Evolutionary conservation across 2,888 invertebrate species (phyloP).

Genomic region (Epirrita christyi): DNA sequence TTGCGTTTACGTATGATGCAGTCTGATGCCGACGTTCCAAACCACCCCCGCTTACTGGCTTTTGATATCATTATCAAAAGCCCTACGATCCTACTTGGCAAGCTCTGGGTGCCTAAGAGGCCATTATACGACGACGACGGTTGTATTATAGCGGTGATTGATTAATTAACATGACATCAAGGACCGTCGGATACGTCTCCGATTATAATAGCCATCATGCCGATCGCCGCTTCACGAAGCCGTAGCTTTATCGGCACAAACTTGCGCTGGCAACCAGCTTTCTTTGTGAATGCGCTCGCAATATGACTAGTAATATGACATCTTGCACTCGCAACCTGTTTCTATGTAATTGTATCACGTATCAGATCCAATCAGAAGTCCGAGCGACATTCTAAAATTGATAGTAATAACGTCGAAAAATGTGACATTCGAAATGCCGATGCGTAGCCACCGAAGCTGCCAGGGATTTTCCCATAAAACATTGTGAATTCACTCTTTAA

Average conservation of each 20-base stretch:
- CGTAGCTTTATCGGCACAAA: neutral
- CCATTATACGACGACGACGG: too few species aligned
- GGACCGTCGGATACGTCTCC: too few species aligned
- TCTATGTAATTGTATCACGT: slow-evolving; percentile 56
- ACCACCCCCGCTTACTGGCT: neutral
- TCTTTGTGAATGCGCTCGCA: slow-evolving; percentile 31
- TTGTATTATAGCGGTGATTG: too few species aligned
- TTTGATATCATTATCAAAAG: too few species aligned
- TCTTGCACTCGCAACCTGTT: slow-evolving; percentile 42
- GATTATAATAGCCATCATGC: too few species aligned
- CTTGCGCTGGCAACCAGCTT: neutral
- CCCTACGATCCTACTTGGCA: too few species aligned
- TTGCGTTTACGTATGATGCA: slow-evolving; percentile 3
- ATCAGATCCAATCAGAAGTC: slow-evolving; percentile 48
- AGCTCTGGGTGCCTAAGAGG: too few species aligned
- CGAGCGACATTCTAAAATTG: slow-evolving; percentile 33
- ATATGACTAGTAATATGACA: slow-evolving; percentile 46
- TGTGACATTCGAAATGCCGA: slow-evolving; percentile 20
- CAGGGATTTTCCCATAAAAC: slow-evolving; percentile 12
- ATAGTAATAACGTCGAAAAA: slow-evolving; percentile 24
- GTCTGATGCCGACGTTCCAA: neutral
- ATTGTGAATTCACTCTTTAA: neutral
- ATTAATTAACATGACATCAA: too few species aligned
- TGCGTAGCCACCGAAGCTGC: slow-evolving; percentile 14
- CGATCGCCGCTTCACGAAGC: too few species aligned